Evolutionary conservation across 1,140 invertebrate genomes (phyloP), one percentile per base, ranked within the genome.

Genomic region (Tetranychus urticae): DNA sequence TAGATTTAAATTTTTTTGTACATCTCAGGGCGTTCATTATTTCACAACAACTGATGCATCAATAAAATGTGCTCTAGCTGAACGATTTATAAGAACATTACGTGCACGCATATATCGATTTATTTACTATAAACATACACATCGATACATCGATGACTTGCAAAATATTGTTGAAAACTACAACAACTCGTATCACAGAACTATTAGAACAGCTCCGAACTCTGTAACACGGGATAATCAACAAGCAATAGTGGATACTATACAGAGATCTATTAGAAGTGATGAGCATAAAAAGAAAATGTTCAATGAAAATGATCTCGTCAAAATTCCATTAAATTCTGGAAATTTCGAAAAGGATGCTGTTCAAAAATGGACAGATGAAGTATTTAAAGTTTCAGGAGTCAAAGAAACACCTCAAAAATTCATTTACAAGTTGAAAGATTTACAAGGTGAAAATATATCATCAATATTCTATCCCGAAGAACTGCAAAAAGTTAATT

Each of bases 11-110:
- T 36, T 50, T 31, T 58, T 70, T 50, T 64, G 73, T 66, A 62
- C 64, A 61, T 37, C 57, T 69, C 33, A 67, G 68, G 63, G 67
- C 12, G 71, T 76, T 50, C 70, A 74, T 65, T 66, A 74, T 63
- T 75, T 73, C 65, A 57, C 37, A 39, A 71, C 66, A 5, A 73
- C 72, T 33, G 72, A 69, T 67, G 69, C 65, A 58, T 65, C 65
- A 47, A 47, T 39, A 50, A 78, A 77, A 70, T 73, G 72, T 23
- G 67, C 69, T 23, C 69, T 74, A 56, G 70, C 71, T 50, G 75
- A 76, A 68, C 54, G 75, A 60, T 72, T 75, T 58, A 74, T 74
- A 66, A 64, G 71, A 64, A 76, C 71, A 13, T 60, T 77, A 56
- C 75, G 75, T 69, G 64, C 58, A 33, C 71, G 69, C 65, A 69